Percentiles rank a stretch among this genome's conserved stretches.
phyloP scores from a whole-genome alignment of 2,888 invertebrate genomes.

The Drosophila ezoana region DNA sequence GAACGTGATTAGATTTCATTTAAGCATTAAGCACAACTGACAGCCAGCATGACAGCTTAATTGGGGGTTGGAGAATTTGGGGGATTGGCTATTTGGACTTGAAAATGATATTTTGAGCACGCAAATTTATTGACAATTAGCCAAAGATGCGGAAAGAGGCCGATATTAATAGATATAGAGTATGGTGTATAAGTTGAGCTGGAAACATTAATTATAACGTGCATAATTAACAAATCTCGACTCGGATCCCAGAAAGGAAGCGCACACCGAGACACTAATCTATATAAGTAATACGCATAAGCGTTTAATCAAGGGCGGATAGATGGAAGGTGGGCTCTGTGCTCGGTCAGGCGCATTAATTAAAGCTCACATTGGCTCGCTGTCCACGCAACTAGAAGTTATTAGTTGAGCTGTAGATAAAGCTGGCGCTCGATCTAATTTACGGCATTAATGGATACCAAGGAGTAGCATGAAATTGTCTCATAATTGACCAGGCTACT shows the following conservation, averaged over 20 bases:
- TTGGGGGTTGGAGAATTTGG: conserved; percentile 1
- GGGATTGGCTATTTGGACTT: conserved; percentile 16
- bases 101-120: conserved; percentile 71
- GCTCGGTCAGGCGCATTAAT: conserved; percentile 67
- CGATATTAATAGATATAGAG: background rate
- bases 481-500: conserved; percentile 64
- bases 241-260: conserved; percentile 25
- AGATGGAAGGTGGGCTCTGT: conserved; percentile 2
- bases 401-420: conserved; percentile 56
- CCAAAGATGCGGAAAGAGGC: conserved; percentile 20
- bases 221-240: conserved; percentile 77
- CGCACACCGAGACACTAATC: conserved; percentile 20
- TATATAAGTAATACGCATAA: conserved; percentile 33
- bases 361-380: conserved; percentile 64
- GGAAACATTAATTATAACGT: conserved; percentile 70
- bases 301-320: conserved; percentile 40
- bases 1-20: conserved; percentile 81
- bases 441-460: conserved; percentile 69
- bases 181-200: conserved; percentile 4
- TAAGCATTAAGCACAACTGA: conserved; percentile 74
- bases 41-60: conserved; percentile 68
- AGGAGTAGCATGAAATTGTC: conserved; percentile 56
- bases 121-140: conserved; percentile 79
- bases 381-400: conserved; percentile 75
- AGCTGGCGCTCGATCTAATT: conserved; percentile 58